Conservation (phyloP, 1,140 invertebrate genomes). For the Orius laevigatus region DNA sequence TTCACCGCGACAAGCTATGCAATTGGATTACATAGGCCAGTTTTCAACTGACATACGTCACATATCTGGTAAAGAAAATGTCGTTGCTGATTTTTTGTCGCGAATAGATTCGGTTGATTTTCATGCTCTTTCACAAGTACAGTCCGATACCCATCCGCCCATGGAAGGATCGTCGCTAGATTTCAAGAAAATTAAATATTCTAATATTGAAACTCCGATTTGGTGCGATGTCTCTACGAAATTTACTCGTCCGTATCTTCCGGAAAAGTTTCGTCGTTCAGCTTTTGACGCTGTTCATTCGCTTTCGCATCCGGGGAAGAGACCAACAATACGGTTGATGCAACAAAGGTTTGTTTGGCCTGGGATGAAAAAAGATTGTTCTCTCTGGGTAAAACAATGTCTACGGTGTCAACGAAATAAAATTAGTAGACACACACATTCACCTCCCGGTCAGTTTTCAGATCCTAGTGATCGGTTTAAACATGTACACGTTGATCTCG, state of each 20-base stretch:
- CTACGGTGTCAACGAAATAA: constrained; percentile 15
- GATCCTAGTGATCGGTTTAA: constrained; percentile 23
- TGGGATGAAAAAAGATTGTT: constrained; percentile 11
- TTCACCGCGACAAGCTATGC: no score
- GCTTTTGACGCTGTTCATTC: background rate
- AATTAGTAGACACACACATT: constrained; percentile 4
- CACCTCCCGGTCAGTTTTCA: constrained; percentile 17
- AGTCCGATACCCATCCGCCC: no score
- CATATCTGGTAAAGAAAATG: no score
- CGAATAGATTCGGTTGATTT: no score
- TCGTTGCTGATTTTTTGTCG: no score
- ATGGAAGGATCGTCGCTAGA: no score
- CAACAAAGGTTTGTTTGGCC: constrained; percentile 29
- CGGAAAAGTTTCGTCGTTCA: background rate
- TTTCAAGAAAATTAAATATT: no score
- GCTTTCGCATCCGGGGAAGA: constrained; percentile 22
- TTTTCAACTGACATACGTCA: no score
- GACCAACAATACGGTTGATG: constrained; percentile 23
- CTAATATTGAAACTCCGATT: no score
- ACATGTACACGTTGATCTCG: constrained; percentile 32
- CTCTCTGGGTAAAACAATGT: constrained; percentile 11
- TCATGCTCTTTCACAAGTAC: no score
- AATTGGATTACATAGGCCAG: no score
- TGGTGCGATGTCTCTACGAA: no score
- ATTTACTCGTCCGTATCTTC: constrained; percentile 7